Percentiles rank a stretch among this genome's conserved stretches.
Conservation (phyloP, 2,888 invertebrate genomes). For the Polyommatus icarus region DNA sequence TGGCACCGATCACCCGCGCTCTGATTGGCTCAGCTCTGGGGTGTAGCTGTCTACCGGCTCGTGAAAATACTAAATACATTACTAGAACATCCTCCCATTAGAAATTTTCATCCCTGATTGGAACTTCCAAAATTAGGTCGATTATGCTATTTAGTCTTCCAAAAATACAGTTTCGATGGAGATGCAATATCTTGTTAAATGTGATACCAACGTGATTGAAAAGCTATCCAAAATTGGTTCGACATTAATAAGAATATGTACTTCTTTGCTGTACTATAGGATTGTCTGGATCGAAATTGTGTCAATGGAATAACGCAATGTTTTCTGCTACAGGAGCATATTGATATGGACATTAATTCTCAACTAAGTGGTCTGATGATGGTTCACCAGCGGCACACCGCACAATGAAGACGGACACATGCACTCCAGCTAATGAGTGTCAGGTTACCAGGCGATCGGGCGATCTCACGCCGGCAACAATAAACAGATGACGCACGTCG, state of each 20-base stretch:
- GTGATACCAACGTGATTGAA: too few relatives aligned
- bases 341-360: not conserved
- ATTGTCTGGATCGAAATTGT: not conserved
- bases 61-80: not conserved
- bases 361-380: not conserved
- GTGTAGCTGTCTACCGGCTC: not conserved
- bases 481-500: slow-evolving; percentile 22
- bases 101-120: not conserved
- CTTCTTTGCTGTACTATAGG: not conserved
- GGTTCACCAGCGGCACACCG: not conserved
- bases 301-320: not conserved
- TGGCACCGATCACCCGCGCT: slow-evolving; percentile 1
- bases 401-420: slow-evolving; percentile 13
- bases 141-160: too few relatives aligned
- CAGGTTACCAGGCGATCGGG: not conserved
- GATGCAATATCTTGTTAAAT: too few relatives aligned
- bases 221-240: too few relatives aligned
- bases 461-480: slow-evolving; percentile 25
- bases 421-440: slow-evolving; percentile 17
- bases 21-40: slow-evolving; percentile 12
- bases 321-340: not conserved
- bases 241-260: too few relatives aligned
- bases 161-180: too few relatives aligned
- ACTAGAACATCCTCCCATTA: not conserved
- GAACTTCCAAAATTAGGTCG: not conserved